A percentile compares a stretch with the other conserved stretches of the same genome.
These are phyloP conservation scores for Melieria omissa DNA, from an alignment of 2,888 invertebrate genomes.

Conservation along the genomic window DNA sequence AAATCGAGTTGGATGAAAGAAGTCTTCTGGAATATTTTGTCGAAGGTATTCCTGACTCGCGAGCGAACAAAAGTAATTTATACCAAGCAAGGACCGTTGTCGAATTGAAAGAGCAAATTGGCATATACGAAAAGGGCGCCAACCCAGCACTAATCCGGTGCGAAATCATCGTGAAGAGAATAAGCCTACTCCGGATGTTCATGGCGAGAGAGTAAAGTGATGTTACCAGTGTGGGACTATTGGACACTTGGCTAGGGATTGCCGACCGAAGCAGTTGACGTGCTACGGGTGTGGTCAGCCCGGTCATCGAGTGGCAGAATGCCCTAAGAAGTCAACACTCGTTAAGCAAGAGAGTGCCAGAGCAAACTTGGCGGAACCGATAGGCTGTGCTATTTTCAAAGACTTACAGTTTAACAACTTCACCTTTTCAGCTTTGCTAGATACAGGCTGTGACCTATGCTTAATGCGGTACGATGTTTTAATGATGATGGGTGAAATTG, in stretches of 20 bases:
- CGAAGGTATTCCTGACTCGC: too few relatives aligned
- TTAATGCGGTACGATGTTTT: background rate
- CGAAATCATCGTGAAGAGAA: constrained; percentile 1
- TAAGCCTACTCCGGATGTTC: background rate
- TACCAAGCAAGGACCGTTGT: too few relatives aligned
- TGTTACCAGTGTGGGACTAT: constrained; percentile 2
- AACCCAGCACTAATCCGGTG: background rate
- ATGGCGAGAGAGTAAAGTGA: background rate
- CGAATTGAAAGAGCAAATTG: constrained; percentile 24
- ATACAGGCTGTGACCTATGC: constrained; percentile 7
- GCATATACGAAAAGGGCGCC: constrained; percentile 22
- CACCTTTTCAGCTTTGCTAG: background rate
- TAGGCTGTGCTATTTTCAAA: constrained; percentile 5
- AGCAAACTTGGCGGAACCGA: background rate
- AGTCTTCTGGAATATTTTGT: too few relatives aligned
- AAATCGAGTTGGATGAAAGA: background rate
- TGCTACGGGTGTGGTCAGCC: constrained; percentile 11
- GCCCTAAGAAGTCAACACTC: too few relatives aligned
- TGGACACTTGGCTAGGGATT: constrained; percentile 4
- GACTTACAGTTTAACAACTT: background rate
- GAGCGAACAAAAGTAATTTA: too few relatives aligned
- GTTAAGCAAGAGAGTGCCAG: background rate
- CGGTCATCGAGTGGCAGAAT: too few relatives aligned
- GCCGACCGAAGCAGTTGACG: background rate
- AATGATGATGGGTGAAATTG: background rate